Conservation (phyloP, 2,888 invertebrate species). For the Nectonema munidae region DNA sequence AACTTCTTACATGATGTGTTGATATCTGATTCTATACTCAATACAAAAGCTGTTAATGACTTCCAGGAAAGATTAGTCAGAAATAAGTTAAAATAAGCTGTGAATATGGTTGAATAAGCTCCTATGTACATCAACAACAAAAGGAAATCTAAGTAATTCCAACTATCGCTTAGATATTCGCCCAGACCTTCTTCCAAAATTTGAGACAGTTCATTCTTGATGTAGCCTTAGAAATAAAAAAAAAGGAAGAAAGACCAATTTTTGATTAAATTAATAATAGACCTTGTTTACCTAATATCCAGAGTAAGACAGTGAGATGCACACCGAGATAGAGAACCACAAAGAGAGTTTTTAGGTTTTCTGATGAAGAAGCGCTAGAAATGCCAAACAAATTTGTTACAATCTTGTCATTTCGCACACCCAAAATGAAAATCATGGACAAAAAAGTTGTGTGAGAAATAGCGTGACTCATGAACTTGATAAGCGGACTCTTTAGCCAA, state of each 20-base stretch:
- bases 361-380: no score
- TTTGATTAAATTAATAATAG: no score
- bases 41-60: no score
- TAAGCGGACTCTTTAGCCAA: conserved; percentile 19
- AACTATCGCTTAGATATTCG: conserved; percentile 20
- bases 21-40: no score
- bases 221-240: conserved; percentile 15
- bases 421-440: conserved; percentile 19
- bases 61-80: no score
- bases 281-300: no score
- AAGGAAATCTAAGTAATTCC: conserved; percentile 21
- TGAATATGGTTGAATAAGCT: conserved; percentile 18
- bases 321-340: no score
- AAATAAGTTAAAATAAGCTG: conserved; percentile 13
- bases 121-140: conserved; percentile 20
- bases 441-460: conserved; percentile 21
- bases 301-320: no score
- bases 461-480: conserved; percentile 21
- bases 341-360: no score
- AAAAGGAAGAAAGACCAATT: no score
- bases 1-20: no score
- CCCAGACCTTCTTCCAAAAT: conserved; percentile 19
- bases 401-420: conserved; percentile 6
- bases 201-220: conserved; percentile 21
- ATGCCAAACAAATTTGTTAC: conserved; percentile 6